Conservation (phyloP, 2,888 invertebrate species). For the Melanostoma scalare region DNA sequence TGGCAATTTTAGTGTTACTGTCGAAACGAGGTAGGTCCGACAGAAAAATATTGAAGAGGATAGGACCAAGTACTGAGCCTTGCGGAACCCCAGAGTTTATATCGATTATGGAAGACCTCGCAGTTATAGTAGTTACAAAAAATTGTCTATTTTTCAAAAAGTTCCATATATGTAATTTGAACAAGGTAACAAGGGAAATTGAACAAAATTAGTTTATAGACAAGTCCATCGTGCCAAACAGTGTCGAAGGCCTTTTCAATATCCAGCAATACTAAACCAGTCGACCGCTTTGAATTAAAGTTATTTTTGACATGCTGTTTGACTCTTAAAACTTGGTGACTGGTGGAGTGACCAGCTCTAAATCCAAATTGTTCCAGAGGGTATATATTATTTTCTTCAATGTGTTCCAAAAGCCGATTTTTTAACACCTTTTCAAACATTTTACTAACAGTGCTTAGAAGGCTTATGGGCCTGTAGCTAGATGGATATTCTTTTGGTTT, state of each 20-base stretch:
- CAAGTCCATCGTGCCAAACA: no score
- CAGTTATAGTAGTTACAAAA: no score
- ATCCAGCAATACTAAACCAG: no score
- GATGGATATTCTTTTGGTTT: conserved; percentile 13
- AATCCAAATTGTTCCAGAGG: conserved; percentile 12
- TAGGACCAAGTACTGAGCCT: no score
- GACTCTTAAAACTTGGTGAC: not conserved
- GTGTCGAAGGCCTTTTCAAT: no score
- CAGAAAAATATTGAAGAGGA: conserved; percentile 6
- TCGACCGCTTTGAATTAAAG: no score
- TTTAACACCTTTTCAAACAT: conserved; percentile 9
- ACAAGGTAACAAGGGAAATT: not conserved
- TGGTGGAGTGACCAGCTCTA: conserved; percentile 6
- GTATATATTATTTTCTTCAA: not conserved
- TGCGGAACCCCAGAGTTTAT: no score
- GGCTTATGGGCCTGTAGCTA: not conserved
- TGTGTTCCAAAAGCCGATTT: conserved; percentile 3
- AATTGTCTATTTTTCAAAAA: conserved; percentile 9
- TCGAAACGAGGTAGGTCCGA: no score
- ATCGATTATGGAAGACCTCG: not conserved
- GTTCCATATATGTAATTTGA: conserved; percentile 7
- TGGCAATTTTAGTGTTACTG: not conserved
- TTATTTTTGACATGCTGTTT: no score
- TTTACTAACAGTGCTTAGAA: conserved; percentile 5
- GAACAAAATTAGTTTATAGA: conserved; percentile 1